Percentiles rank a stretch among this genome's conserved stretches.
Evolutionary conservation across 2,113 vertebrate species (phyloP).

Genomic region (Carettochelys insculpta): DNA sequence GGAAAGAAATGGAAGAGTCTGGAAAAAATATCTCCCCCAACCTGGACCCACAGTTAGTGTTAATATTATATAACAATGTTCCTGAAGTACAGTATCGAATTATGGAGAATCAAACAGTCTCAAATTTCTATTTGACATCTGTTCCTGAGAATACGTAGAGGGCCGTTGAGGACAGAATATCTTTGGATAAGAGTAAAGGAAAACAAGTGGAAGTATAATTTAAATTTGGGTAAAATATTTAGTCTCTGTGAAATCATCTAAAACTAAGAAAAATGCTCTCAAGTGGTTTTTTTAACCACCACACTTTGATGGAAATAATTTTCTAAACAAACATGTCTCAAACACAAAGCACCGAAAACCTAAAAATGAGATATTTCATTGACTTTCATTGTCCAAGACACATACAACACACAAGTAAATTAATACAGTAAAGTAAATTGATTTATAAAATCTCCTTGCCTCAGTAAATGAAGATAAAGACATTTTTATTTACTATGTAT

Average conservation of each 20-base stretch:
- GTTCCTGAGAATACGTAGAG: background rate
- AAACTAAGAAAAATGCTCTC: background rate
- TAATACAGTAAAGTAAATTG: background rate
- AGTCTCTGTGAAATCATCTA: background rate
- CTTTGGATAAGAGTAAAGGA: background rate
- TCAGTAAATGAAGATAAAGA: background rate
- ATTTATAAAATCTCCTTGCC: background rate
- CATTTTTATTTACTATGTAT: background rate
- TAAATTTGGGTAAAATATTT: background rate
- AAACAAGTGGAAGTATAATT: rapidly evolving
- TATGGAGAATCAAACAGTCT: background rate
- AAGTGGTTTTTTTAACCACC: background rate
- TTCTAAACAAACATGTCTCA: background rate
- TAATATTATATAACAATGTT: background rate
- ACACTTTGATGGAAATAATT: background rate
- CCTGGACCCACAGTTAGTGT: background rate
- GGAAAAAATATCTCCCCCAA: background rate
- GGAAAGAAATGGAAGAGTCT: background rate
- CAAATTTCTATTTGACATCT: background rate
- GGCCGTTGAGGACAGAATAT: background rate
- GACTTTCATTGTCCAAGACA: background rate
- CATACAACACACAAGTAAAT: background rate
- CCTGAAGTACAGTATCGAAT: background rate
- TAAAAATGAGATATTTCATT: background rate
- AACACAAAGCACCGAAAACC: background rate